phyloP scores from a whole-genome alignment of 2,113 vertebrate genomes.

The Apteryx owenii region DNA sequence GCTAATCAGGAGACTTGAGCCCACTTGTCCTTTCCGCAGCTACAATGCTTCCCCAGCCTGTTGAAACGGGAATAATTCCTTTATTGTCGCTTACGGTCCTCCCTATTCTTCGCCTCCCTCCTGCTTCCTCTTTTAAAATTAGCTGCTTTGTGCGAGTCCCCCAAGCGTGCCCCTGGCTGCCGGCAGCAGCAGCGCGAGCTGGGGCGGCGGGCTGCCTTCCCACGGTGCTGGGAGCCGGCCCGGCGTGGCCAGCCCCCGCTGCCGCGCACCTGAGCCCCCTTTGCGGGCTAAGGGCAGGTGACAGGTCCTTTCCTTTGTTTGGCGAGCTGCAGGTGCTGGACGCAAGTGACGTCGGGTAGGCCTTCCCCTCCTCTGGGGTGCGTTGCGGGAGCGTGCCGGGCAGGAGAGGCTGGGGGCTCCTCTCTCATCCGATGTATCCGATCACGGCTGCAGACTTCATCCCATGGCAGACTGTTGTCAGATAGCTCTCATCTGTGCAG shows the following conservation, averaged over 20 bases:
- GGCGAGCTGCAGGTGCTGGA: conserved; percentile 1
- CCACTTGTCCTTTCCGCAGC: neutral
- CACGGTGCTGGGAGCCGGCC: no score
- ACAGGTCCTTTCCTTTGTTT: neutral
- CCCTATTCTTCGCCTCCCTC: neutral
- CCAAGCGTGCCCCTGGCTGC: neutral
- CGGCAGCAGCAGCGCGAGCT: neutral
- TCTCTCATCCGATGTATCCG: neutral
- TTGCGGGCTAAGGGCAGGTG: neutral
- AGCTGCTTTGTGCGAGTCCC: conserved; percentile 44
- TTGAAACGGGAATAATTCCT: neutral
- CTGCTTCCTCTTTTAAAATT: neutral
- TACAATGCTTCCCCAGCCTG: neutral
- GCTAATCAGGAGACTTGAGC: neutral
- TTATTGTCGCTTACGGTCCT: neutral
- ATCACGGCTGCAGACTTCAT: neutral
- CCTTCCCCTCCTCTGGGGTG: neutral
- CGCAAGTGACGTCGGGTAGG: neutral
- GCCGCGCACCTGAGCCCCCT: neutral
- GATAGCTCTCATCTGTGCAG: neutral
- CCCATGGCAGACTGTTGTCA: neutral
- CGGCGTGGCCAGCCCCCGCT: neutral
- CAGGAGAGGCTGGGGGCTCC: neutral
- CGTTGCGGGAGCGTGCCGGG: neutral
- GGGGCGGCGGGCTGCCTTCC: neutral